Percentiles rank a stretch among this genome's conserved stretches.
These are phyloP conservation scores for Agrotis puta DNA, from an alignment of 2,888 invertebrate genomes.

Conservation along the genomic window DNA sequence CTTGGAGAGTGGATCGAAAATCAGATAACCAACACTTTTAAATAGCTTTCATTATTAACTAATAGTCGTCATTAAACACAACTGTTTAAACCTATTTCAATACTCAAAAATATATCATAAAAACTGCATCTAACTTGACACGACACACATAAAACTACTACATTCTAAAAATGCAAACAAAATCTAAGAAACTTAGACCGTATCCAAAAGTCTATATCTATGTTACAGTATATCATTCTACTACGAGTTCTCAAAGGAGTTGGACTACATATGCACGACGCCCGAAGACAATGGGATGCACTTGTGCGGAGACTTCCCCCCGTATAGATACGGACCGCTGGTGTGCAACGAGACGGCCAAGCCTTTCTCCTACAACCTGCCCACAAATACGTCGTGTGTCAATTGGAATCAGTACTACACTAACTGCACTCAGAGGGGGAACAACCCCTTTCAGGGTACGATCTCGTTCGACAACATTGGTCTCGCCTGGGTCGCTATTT, in stretches of 20 bases:
- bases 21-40: neutral
- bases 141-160: constrained; percentile 32
- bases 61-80: constrained; percentile 30
- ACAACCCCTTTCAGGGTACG: constrained; percentile 99
- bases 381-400: constrained; percentile 95
- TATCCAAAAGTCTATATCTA: constrained; percentile 37
- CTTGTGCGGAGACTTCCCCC: constrained; percentile 95
- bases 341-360: constrained; percentile 95
- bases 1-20: constrained; percentile 20
- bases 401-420: constrained; percentile 99
- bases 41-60: constrained; percentile 37
- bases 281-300: constrained; percentile 99
- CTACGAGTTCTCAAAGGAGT: constrained; percentile 96
- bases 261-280: constrained; percentile 99
- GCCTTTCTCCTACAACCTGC: constrained; percentile 91
- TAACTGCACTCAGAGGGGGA: constrained; percentile 97
- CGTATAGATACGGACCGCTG: constrained; percentile 93
- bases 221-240: constrained; percentile 93
- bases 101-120: constrained; percentile 24
- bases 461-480: constrained; percentile 99
- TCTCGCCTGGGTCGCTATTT: constrained; percentile 99
- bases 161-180: neutral
- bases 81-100: constrained; percentile 24
- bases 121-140: constrained; percentile 38
- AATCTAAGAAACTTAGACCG: constrained; percentile 4